Base-by-base conservation (phyloP, 2,888 invertebrate genomes). In the Nasonia oneida region DNA sequence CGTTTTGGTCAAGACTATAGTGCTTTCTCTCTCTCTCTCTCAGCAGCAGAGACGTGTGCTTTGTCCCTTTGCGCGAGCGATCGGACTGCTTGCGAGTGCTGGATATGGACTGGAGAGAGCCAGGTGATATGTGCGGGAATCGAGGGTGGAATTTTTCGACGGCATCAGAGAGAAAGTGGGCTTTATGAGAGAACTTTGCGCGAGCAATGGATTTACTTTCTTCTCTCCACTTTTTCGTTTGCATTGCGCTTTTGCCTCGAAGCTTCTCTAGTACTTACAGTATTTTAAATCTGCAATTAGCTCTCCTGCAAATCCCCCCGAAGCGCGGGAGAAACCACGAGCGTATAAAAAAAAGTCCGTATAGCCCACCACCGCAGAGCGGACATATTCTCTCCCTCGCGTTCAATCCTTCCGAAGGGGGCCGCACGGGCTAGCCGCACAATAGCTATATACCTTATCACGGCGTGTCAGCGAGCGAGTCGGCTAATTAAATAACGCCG, bases 401-500 rank as follows among this genome's bases (percentile, higher is more conserved):
- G 47, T 61, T 39, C 61, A 5, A 73, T 81, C 70, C 57, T 57
- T 67, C 78, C 61, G 61, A n/a, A 33, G 67, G 67, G 29, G 14
- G 4, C 57, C 0, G 10, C 33, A 0, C 57, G 3, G 10, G 6
- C 37, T 37, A n/a, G 67, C 67, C 71, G 81, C 74, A 82, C 64
- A 77, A 82, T 83, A 83, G 84, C 83, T 88, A 88, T 89, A 89
- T 74, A n/a, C 84, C 84, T 80, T 80, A 84, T 76, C 84, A 42
- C 47, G 64, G 73, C 85, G 73, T 74, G 85, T 78, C 78, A 81
- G 81, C 73, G 80, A 86, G 80, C 84, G 87, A 88, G 87, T 87
- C 53, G 88, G 87, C 87, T 90, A 89, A 92, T 91, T 89, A 89
- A 91, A 91, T 91, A 91, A 90, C 87, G 87, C 89, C 88, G 85